phyloP scores from a whole-genome alignment of 2,113 vertebrate species.

The Vanacampus margaritifer region DNA sequence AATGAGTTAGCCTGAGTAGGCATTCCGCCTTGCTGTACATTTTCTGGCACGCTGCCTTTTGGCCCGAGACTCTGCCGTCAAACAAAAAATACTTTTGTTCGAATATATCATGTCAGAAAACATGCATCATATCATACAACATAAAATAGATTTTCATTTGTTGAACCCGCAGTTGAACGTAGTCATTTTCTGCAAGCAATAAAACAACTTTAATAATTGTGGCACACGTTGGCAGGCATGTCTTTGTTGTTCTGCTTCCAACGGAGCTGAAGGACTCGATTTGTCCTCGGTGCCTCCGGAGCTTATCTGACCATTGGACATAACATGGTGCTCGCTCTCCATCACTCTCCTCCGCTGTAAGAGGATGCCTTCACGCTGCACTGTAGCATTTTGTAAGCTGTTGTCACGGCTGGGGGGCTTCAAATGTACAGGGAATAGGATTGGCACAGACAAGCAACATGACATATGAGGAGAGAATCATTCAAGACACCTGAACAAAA shows the following conservation, averaged over 20 bases:
- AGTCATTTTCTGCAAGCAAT: background rate
- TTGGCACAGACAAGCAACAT: slow-evolving; percentile 36
- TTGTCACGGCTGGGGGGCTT: slow-evolving; percentile 33
- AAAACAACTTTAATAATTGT: background rate
- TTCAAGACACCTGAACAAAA: slow-evolving; percentile 29
- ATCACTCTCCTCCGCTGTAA: slow-evolving; percentile 31
- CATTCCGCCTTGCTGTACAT: background rate
- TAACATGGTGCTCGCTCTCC: slow-evolving; percentile 29
- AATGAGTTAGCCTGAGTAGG: background rate
- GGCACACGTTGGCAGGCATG: background rate
- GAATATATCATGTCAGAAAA: too few relatives aligned
- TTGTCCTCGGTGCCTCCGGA: slow-evolving; percentile 35
- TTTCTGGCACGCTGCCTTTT: background rate
- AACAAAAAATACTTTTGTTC: too few relatives aligned
- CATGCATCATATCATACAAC: too few relatives aligned
- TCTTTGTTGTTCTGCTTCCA: slow-evolving; percentile 1
- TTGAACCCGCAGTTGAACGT: too few relatives aligned
- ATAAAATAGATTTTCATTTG: too few relatives aligned
- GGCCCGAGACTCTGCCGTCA: background rate
- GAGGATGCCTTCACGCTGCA: slow-evolving; percentile 34
- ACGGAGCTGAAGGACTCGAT: slow-evolving; percentile 6
- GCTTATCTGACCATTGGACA: slow-evolving; percentile 43
- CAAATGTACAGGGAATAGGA: slow-evolving; percentile 43
- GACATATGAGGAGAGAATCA: slow-evolving; percentile 27
- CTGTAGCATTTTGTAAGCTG: slow-evolving; percentile 36